Percentiles rank a stretch among this genome's conserved stretches.
phyloP scores from a whole-genome alignment of 2,888 invertebrate genomes.

The Nasonovia ribisnigri region DNA sequence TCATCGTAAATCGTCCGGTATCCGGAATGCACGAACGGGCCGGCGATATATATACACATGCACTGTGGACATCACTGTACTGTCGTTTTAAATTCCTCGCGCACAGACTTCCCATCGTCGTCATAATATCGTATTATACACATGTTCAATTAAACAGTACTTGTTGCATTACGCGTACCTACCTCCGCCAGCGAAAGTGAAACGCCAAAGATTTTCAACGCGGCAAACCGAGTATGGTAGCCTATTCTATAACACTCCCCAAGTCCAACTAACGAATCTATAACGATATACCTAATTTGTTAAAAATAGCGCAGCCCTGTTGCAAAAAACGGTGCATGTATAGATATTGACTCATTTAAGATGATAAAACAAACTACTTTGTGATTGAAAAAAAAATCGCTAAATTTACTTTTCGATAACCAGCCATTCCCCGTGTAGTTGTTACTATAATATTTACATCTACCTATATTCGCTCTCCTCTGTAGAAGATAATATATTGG shows the following conservation, averaged over 20 bases:
- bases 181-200: not conserved
- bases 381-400: not conserved
- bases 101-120: not conserved
- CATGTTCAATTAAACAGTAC: not conserved
- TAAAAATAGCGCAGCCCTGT: not conserved
- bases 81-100: slow-evolving; percentile 10
- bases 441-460: not conserved
- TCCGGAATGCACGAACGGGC: not conserved
- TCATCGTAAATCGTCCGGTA: slow-evolving; percentile 27
- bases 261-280: not conserved
- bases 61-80: not conserved
- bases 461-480: not conserved
- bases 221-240: not conserved
- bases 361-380: not conserved
- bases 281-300: not conserved
- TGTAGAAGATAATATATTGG: not conserved
- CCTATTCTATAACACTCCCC: not conserved
- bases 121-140: not conserved
- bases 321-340: not conserved
- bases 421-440: not conserved
- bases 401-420: not conserved
- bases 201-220: not conserved
- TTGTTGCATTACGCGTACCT: not conserved
- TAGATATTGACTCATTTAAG: not conserved
- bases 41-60: not conserved